Evolutionary conservation across 2,797 vertebrate species (phyloP).

Genomic region (Octomys mimax): DNA sequence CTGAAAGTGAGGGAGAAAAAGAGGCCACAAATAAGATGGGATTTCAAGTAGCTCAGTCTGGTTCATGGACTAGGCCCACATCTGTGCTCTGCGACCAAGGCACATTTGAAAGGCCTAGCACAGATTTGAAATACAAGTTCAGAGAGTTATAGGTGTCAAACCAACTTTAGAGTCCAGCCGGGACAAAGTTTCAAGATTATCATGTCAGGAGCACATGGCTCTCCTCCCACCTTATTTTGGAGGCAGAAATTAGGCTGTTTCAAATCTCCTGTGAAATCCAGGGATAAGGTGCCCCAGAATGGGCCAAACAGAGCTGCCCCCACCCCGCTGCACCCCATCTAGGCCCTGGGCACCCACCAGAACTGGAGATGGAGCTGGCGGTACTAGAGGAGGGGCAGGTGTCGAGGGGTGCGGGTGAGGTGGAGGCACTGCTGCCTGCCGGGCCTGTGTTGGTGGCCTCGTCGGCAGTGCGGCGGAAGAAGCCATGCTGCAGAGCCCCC

Average conservation of each 20-base stretch:
- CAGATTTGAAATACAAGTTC: background rate
- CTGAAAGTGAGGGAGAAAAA: conserved; percentile 83
- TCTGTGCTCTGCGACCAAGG: background rate
- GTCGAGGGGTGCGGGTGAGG: conserved; percentile 97
- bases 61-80: background rate
- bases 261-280: conserved; percentile 2
- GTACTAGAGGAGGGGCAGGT: conserved; percentile 98
- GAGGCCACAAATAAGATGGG: background rate
- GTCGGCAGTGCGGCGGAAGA: conserved; percentile 97
- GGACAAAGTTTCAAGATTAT: background rate
- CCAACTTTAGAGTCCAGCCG: background rate
- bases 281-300: background rate
- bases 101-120: background rate
- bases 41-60: background rate
- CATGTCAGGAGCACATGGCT: background rate
- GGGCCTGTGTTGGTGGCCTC: conserved; percentile 96
- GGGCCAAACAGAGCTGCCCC: conserved; percentile 8
- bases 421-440: conserved; percentile 93
- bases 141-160: background rate
- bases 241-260: background rate
- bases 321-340: background rate
- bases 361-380: conserved; percentile 97
- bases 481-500: conserved; percentile 98
- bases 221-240: background rate
- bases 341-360: conserved; percentile 89